A percentile compares a stretch with the other conserved stretches of the same genome.
phyloP scores from a whole-genome alignment of 2,113 vertebrate species.

The Speoplatyrhinus poulsoni region DNA sequence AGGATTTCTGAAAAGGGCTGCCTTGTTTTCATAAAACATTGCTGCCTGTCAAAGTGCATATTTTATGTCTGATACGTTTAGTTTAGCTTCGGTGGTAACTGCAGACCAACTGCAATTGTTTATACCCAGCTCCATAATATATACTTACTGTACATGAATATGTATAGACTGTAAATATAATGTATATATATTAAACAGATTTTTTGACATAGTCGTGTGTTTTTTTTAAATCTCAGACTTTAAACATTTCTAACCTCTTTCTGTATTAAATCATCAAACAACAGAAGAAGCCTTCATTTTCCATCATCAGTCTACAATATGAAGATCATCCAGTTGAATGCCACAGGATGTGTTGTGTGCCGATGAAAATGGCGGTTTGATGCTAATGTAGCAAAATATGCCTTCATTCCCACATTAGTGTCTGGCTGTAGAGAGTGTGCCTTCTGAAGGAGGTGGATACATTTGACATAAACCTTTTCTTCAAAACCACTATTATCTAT shows the following conservation, averaged over 20 bases:
- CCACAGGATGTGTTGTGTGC: conserved; percentile 54
- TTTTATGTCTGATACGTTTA: conserved; percentile 41
- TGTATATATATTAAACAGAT: conserved; percentile 60
- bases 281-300: conserved; percentile 10
- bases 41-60: conserved; percentile 80
- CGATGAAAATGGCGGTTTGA: conserved; percentile 51
- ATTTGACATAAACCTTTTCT: not conserved
- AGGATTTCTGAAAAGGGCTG: conserved; percentile 31
- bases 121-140: conserved; percentile 58
- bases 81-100: conserved; percentile 45
- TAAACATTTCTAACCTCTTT: conserved; percentile 31
- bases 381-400: conserved; percentile 83
- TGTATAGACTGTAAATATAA: conserved; percentile 16
- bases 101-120: conserved; percentile 44
- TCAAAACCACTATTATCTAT: not conserved
- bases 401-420: conserved; percentile 17
- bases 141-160: conserved; percentile 67
- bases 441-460: conserved; percentile 3
- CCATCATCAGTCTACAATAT: conserved; percentile 33
- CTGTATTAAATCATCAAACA: conserved; percentile 16
- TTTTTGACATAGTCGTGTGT: conserved; percentile 54
- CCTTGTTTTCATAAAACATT: conserved; percentile 28
- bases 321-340: conserved; percentile 20
- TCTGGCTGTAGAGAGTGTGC: conserved; percentile 22
- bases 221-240: conserved; percentile 40